These are phyloP conservation scores for Ancistrus triradiatus DNA, from an alignment of 2,113 vertebrate species.

Conservation along the genomic window DNA sequence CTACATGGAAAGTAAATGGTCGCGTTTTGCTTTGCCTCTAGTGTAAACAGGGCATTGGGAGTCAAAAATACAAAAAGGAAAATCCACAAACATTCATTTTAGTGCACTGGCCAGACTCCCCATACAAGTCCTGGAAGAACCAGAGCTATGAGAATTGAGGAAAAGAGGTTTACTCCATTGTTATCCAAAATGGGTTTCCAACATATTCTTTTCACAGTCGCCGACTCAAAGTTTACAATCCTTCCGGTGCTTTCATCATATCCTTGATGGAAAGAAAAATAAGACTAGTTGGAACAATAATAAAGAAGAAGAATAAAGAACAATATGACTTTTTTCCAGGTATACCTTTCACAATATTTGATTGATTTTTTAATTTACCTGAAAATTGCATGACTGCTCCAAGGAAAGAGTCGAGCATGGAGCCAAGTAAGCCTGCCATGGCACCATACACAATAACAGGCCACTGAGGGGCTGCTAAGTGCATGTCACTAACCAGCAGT, in stretches of 20 bases:
- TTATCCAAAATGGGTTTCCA: conserved; percentile 94
- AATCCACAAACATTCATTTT: too few relatives aligned
- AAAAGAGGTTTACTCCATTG: conserved; percentile 93
- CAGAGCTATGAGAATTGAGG: conserved; percentile 81
- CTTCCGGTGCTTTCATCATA: conserved; percentile 79
- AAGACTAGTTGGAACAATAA: neutral
- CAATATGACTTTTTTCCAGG: neutral
- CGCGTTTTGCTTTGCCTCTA: too few relatives aligned
- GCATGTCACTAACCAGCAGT: conserved; percentile 77
- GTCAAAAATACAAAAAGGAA: too few relatives aligned
- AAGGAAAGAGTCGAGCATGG: conserved; percentile 89
- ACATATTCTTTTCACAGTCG: conserved; percentile 74
- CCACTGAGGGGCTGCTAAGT: conserved; percentile 86
- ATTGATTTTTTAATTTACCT: conserved; percentile 61
- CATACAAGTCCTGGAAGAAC: conserved; percentile 81
- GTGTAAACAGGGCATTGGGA: too few relatives aligned
- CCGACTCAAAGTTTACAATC: conserved; percentile 78
- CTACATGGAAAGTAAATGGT: too few relatives aligned
- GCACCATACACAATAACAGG: conserved; percentile 82
- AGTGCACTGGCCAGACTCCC: conserved; percentile 75
- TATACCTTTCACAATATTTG: neutral
- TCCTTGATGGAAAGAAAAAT: conserved; percentile 62
- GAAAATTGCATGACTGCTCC: conserved; percentile 94
- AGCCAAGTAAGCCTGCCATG: conserved; percentile 84
- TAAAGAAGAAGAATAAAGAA: neutral